A percentile compares a stretch with the other conserved stretches of the same genome.
These are phyloP conservation scores for Apamea epomidion DNA, from an alignment of 2,888 invertebrate genomes.

Conservation along the genomic window DNA sequence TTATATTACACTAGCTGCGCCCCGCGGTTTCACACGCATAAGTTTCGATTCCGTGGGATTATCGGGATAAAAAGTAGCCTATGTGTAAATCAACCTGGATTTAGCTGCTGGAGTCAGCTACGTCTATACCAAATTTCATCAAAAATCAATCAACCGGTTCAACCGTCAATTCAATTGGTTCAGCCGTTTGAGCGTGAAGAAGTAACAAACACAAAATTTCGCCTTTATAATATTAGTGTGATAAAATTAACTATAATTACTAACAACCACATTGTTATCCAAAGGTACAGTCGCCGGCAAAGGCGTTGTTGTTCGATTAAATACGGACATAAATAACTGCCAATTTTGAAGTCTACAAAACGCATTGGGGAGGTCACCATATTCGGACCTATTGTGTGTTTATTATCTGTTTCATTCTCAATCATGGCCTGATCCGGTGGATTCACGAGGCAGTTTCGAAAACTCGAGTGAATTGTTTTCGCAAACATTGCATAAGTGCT, in stretches of 20 bases:
- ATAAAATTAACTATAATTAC: conserved; percentile 14
- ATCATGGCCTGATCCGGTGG: conserved; percentile 21
- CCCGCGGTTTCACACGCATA: no score
- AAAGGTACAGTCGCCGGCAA: conserved; percentile 2
- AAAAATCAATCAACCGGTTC: no score
- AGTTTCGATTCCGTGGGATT: no score
- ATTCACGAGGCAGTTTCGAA: conserved; percentile 8
- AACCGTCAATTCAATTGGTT: no score
- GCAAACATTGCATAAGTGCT: conserved; percentile 12
- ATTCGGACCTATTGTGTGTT: conserved; percentile 53
- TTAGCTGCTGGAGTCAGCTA: no score
- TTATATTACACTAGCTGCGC: neutral
- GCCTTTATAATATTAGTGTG: no score
- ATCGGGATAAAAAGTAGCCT: no score
- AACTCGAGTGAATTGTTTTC: conserved; percentile 22
- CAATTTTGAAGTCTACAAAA: conserved; percentile 31
- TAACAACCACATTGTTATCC: conserved; percentile 21
- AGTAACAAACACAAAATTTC: no score
- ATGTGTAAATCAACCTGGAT: no score
- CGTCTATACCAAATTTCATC: no score
- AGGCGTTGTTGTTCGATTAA: conserved; percentile 21
- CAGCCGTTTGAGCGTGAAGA: no score
- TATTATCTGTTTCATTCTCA: conserved; percentile 43
- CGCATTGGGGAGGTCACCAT: conserved; percentile 29
- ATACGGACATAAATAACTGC: conserved; percentile 33